These are phyloP conservation scores for Nasonia oneida DNA, from an alignment of 2,888 invertebrate species.

Conservation along the genomic window DNA sequence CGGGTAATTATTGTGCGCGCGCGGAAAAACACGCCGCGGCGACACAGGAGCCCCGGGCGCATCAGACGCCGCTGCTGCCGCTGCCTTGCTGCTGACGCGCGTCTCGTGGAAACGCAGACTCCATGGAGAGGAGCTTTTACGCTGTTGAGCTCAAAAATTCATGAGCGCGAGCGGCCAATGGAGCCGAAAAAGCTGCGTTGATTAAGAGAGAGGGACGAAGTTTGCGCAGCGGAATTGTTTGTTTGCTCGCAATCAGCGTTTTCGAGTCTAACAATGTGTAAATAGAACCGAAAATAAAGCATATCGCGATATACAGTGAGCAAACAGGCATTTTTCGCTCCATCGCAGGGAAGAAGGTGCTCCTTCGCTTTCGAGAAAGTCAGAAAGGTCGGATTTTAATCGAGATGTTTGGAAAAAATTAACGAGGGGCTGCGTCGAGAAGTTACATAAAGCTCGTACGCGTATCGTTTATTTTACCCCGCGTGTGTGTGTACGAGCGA, in stretches of 20 bases:
- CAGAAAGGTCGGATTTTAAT: conserved; percentile 38
- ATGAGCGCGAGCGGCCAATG: neutral
- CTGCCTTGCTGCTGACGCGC: too few species aligned
- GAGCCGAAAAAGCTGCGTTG: neutral
- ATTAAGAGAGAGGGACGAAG: neutral
- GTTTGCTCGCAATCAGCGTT: conserved; percentile 3
- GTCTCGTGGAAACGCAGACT: too few species aligned
- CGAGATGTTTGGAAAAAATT: conserved; percentile 14
- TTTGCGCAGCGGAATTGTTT: neutral
- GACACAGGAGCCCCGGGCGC: neutral
- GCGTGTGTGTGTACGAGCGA: too few species aligned
- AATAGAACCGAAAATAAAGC: neutral
- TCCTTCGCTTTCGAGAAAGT: neutral
- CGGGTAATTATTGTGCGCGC: conserved; percentile 41
- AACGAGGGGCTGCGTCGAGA: neutral
- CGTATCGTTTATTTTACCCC: too few species aligned
- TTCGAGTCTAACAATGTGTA: neutral
- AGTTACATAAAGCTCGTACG: neutral
- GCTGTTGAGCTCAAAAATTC: neutral
- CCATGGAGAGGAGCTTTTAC: too few species aligned
- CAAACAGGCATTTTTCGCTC: conserved; percentile 31
- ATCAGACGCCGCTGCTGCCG: neutral
- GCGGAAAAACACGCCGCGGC: conserved; percentile 6
- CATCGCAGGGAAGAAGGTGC: neutral
- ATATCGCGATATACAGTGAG: conserved; percentile 1